Conservation (phyloP, 2,797 vertebrate genomes). For the Xenentodon cancila region DNA sequence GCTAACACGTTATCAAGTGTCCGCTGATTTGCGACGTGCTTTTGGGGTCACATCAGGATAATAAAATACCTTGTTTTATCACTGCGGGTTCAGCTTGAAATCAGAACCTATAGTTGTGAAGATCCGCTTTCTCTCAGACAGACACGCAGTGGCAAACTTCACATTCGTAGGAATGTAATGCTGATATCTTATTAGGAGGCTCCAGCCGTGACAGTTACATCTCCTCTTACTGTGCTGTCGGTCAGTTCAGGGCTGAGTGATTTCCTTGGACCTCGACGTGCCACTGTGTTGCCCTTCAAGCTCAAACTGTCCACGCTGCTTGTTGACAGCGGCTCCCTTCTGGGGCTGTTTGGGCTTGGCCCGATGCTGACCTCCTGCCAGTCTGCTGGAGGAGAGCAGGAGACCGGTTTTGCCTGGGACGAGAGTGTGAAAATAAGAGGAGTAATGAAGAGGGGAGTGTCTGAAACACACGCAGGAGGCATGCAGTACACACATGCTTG, state of each 20-base stretch:
- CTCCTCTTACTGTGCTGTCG: constrained; percentile 57
- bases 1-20: too few relatives aligned
- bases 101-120: neutral
- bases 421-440: constrained; percentile 42
- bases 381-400: constrained; percentile 51
- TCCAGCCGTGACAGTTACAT: constrained; percentile 50
- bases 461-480: constrained; percentile 14
- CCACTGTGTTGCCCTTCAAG: constrained; percentile 67
- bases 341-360: constrained; percentile 65
- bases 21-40: too few relatives aligned
- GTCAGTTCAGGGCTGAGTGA: constrained; percentile 69
- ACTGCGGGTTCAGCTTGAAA: constrained; percentile 1
- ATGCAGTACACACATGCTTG: constrained; percentile 21
- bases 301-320: constrained; percentile 69
- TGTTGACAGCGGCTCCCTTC: constrained; percentile 76
- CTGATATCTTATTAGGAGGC: constrained; percentile 57
- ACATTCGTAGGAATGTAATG: constrained; percentile 25
- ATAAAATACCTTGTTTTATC: neutral
- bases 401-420: constrained; percentile 41
- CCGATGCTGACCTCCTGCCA: constrained; percentile 76
- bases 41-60: too few relatives aligned
- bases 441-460: constrained; percentile 52
- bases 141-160: constrained; percentile 7
- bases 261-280: constrained; percentile 68
- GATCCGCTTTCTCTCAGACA: neutral